These are phyloP conservation scores for Drosophila quadrilineata DNA, from an alignment of 1,140 invertebrate genomes.

Conservation along the genomic window DNA sequence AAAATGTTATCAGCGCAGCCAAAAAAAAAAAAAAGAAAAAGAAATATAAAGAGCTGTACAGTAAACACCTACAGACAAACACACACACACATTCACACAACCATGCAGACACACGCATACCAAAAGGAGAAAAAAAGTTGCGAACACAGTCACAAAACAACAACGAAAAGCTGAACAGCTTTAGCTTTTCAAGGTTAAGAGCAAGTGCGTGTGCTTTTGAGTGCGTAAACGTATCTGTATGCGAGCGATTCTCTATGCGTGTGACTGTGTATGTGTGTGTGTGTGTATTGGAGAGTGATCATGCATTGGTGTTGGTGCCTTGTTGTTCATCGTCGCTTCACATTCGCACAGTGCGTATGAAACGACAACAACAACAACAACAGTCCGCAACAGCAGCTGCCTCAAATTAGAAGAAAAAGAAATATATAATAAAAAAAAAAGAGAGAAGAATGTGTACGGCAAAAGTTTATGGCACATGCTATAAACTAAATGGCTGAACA, in stretches of 20 bases:
- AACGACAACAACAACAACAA: slow-evolving; percentile 19
- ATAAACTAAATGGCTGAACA: slow-evolving; percentile 32
- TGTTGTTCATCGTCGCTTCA: slow-evolving; percentile 17
- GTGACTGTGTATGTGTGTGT: slow-evolving; percentile 10
- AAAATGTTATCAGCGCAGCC: slow-evolving; percentile 64
- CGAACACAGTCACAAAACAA: slow-evolving; percentile 31
- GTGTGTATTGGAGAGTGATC: not conserved
- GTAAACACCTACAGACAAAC: slow-evolving; percentile 42
- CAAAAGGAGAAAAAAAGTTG: slow-evolving; percentile 20
- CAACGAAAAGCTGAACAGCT: slow-evolving; percentile 39
- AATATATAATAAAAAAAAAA: not conserved
- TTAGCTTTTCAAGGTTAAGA: slow-evolving; percentile 73
- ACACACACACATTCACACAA: not conserved
- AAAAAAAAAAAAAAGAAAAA: no score
- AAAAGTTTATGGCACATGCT: slow-evolving; percentile 35
- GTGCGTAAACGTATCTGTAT: slow-evolving; percentile 9
- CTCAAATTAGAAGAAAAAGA: slow-evolving; percentile 21
- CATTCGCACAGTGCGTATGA: slow-evolving; percentile 59
- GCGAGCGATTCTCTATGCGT: no score
- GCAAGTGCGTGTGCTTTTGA: slow-evolving; percentile 64
- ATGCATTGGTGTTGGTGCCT: slow-evolving; percentile 17
- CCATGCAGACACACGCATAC: not conserved
- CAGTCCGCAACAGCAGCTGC: slow-evolving; percentile 1
- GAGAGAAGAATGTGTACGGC: not conserved
- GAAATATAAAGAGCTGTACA: slow-evolving; percentile 31